A percentile compares a stretch with the other conserved stretches of the same genome.
phyloP scores from a whole-genome alignment of 2,888 invertebrate genomes.

The Drosophila dives region DNA sequence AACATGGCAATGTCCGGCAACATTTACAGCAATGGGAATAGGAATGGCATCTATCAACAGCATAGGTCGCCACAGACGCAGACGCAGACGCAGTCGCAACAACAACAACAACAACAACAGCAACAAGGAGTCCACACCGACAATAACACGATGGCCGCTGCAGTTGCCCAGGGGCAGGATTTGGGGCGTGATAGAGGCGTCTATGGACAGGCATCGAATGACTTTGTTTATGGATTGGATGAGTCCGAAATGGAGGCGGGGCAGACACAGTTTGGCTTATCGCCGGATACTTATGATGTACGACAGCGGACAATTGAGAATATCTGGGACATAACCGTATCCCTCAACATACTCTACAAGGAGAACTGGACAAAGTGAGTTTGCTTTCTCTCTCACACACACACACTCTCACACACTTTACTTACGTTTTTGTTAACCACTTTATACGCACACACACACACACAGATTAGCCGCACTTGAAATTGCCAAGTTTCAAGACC shows the following conservation, averaged over 20 bases:
- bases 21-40: constrained; percentile 41
- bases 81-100: constrained; percentile 20
- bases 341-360: constrained; percentile 93
- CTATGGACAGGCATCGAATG: constrained; percentile 64
- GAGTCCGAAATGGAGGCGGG: constrained; percentile 58
- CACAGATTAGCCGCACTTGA: constrained; percentile 85
- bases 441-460: constrained; percentile 44
- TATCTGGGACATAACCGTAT: constrained; percentile 96
- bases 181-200: constrained; percentile 33
- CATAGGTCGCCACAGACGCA: constrained; percentile 52
- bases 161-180: constrained; percentile 60
- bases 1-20: constrained; percentile 55
- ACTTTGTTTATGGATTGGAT: constrained; percentile 82
- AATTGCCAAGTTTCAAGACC: constrained; percentile 91
- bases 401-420: neutral
- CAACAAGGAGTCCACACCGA: constrained; percentile 61
- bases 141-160: constrained; percentile 76
- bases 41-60: constrained; percentile 62
- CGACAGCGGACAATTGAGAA: constrained; percentile 91
- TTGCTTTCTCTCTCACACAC: neutral
- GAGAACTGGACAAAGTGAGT: constrained; percentile 95
- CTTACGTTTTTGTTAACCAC: neutral
- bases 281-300: constrained; percentile 86
- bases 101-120: constrained; percentile 29
- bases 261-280: constrained; percentile 80